phyloP scores from a whole-genome alignment of 1,140 invertebrate species.

The Solenopsis fugax region DNA sequence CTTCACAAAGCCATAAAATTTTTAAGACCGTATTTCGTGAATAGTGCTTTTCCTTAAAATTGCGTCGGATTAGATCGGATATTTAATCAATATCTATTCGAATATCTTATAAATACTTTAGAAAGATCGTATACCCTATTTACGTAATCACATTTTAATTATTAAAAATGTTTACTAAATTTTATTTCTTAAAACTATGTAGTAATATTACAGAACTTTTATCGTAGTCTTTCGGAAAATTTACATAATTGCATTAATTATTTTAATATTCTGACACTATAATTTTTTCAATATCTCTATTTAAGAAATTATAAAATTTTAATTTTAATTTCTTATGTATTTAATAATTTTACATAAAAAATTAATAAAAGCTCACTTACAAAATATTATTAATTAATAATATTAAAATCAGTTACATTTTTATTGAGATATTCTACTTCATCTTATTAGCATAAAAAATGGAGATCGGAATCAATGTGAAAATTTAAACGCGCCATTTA shows the following conservation, averaged over 20 bases:
- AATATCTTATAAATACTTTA: neutral
- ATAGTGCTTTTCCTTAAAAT: slow-evolving; percentile 23
- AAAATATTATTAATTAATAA: slow-evolving; percentile 1
- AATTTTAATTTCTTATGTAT: neutral
- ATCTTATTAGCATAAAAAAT: neutral
- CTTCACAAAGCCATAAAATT: slow-evolving; percentile 28
- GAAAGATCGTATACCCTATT: neutral
- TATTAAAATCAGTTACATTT: slow-evolving; percentile 6
- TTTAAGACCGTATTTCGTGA: slow-evolving; percentile 37
- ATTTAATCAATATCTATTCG: neutral
- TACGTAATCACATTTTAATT: neutral
- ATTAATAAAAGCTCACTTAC: neutral
- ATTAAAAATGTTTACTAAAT: neutral
- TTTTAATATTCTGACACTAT: neutral
- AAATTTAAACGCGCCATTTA: slow-evolving; percentile 51
- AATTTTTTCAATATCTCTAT: neutral
- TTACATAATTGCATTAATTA: neutral
- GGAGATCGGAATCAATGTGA: neutral
- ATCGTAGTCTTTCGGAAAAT: neutral
- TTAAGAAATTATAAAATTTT: neutral
- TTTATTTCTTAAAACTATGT: neutral
- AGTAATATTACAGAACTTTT: neutral
- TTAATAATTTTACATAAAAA: neutral
- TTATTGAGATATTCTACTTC: neutral
- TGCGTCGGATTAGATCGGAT: neutral